These are phyloP conservation scores for Hydraecia micacea DNA, from an alignment of 2,888 invertebrate species.

Conservation along the genomic window DNA sequence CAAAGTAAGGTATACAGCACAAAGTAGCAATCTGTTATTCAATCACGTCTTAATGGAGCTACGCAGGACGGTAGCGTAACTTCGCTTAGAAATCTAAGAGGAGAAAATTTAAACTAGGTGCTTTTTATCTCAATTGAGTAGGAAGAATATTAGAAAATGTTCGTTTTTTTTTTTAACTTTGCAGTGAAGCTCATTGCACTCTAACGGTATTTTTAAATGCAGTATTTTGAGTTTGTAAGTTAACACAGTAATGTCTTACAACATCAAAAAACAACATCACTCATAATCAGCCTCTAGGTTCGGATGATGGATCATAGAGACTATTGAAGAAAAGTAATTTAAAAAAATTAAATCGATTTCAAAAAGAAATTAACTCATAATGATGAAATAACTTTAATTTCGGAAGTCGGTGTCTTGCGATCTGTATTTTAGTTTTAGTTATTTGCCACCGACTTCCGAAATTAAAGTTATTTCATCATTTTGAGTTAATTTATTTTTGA, in stretches of 20 bases:
- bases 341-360: too few species aligned
- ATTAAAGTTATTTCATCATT: too few species aligned
- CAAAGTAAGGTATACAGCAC: constrained; percentile 50
- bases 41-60: constrained; percentile 64
- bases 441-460: too few species aligned
- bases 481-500: too few species aligned
- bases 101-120: constrained; percentile 43
- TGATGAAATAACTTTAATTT: too few species aligned
- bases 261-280: too few species aligned
- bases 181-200: background rate
- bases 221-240: background rate
- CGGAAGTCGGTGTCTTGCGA: too few species aligned
- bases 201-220: background rate
- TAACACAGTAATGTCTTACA: too few species aligned
- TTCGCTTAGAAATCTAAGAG: constrained; percentile 45
- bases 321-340: background rate
- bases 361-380: too few species aligned
- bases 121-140: constrained; percentile 28
- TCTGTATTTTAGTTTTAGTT: too few species aligned
- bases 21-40: constrained; percentile 65
- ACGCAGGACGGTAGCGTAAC: constrained; percentile 46
- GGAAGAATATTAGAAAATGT: constrained; percentile 31
- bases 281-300: background rate
- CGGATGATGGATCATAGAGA: background rate
- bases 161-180: constrained; percentile 42